A percentile compares a stretch with the other conserved stretches of the same genome.
Conservation (phyloP, 2,888 invertebrate species). For the Coremacera marginata region DNA sequence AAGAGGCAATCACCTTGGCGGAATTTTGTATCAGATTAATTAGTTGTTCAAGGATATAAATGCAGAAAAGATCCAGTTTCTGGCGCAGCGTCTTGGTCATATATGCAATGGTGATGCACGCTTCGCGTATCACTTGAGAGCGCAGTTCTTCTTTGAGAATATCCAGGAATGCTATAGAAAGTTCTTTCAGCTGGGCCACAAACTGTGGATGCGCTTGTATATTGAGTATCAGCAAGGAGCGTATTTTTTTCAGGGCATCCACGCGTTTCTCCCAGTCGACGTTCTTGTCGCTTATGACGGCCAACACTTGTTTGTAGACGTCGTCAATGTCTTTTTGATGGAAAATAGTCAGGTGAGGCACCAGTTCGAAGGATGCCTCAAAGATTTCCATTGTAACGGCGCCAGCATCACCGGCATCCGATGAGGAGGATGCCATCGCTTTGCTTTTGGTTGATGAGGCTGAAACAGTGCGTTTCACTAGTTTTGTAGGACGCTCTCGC, state of each 20-base stretch:
- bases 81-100: conserved; percentile 86
- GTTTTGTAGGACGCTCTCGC: conserved; percentile 68
- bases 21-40: conserved; percentile 94
- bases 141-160: conserved; percentile 90
- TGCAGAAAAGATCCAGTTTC: conserved; percentile 88
- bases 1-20: conserved; percentile 94
- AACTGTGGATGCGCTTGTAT: conserved; percentile 79
- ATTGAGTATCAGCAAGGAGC: conserved; percentile 86
- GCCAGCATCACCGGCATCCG: conserved; percentile 76
- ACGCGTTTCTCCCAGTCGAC: conserved; percentile 95
- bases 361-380: conserved; percentile 85
- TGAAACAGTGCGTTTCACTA: conserved; percentile 70
- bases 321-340: conserved; percentile 87
- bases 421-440: background rate
- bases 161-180: conserved; percentile 85
- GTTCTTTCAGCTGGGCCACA: conserved; percentile 78
- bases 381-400: conserved; percentile 92
- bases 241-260: conserved; percentile 88
- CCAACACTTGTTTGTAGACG: conserved; percentile 80
- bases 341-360: conserved; percentile 85
- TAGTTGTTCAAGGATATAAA: conserved; percentile 84
- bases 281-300: conserved; percentile 81
- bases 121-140: conserved; percentile 89
- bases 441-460: conserved; percentile 52
- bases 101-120: conserved; percentile 94